phyloP scores from a whole-genome alignment of 2,113 vertebrate genomes.

The Xenopus tropicalis region DNA sequence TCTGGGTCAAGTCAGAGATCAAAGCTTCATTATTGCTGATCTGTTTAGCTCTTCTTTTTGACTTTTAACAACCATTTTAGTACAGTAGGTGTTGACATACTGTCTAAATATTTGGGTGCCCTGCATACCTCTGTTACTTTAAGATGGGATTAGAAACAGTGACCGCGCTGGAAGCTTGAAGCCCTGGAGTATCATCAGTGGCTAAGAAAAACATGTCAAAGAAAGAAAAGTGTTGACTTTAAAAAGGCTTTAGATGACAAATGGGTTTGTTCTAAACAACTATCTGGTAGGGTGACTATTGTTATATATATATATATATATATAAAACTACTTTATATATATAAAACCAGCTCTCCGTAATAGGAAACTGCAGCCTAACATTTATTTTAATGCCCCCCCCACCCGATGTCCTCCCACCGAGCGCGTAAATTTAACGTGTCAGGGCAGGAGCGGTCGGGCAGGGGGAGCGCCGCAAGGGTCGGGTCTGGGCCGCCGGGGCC shows the following conservation, averaged over 20 bases:
- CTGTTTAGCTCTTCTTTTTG: slow-evolving; percentile 1
- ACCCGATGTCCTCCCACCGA: no score
- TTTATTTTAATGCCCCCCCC: no score
- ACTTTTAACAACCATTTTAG: slow-evolving; percentile 18
- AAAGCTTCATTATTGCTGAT: slow-evolving; percentile 3
- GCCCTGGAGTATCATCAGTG: not conserved
- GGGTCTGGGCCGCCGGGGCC: no score
- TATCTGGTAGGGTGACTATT: slow-evolving; percentile 35
- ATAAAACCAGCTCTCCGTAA: no score
- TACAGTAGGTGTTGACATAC: slow-evolving; percentile 28
- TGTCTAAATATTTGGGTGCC: slow-evolving; percentile 38
- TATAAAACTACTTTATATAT: no score
- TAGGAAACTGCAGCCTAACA: no score
- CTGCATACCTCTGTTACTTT: slow-evolving; percentile 30
- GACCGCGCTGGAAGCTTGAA: slow-evolving; percentile 3
- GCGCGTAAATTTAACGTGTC: no score
- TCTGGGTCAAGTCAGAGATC: slow-evolving; percentile 1
- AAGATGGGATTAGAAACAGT: slow-evolving; percentile 14
- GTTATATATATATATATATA: no score
- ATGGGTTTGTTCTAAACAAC: not conserved
- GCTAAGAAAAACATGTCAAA: slow-evolving; percentile 1
- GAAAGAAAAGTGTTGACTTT: not conserved
- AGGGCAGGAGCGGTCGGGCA: no score
- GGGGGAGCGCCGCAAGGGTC: no score
- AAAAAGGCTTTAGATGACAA: not conserved